A percentile compares a stretch with the other conserved stretches of the same genome.
phyloP scores from a whole-genome alignment of 1,140 invertebrate species.

The Sitobion miscanthi region DNA sequence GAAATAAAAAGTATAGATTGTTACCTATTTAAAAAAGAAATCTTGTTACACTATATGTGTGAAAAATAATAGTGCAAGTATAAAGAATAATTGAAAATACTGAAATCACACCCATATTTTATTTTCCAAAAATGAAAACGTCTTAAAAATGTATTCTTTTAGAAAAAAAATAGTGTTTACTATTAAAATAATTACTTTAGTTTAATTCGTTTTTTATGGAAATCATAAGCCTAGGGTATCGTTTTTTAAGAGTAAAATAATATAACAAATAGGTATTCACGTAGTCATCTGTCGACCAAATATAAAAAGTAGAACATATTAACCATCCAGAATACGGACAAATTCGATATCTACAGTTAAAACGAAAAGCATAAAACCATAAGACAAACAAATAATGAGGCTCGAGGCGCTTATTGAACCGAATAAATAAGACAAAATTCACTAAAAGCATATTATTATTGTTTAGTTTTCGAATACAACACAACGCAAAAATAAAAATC shows the following conservation, averaged over 20 bases:
- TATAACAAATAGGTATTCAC: neutral
- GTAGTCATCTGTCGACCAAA: neutral
- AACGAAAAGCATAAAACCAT: constrained; percentile 11
- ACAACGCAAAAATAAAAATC: neutral
- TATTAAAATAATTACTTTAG: neutral
- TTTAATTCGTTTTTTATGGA: neutral
- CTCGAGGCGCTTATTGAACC: neutral
- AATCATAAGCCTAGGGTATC: neutral
- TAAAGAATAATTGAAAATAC: neutral
- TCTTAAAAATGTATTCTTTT: neutral
- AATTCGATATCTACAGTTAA: neutral
- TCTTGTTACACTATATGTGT: neutral
- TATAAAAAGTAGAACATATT: neutral
- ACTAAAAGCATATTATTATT: constrained; percentile 12
- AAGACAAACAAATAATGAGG: neutral
- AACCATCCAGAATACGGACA: neutral
- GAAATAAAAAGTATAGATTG: neutral
- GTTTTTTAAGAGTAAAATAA: neutral
- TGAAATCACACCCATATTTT: neutral
- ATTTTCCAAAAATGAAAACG: neutral
- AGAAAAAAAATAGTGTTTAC: neutral
- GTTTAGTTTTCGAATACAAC: neutral
- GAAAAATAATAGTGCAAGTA: neutral
- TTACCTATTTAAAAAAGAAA: neutral
- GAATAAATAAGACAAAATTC: neutral